Base-by-base conservation (phyloP, 2,113 vertebrate genomes). In the Panurus biarmicus region DNA sequence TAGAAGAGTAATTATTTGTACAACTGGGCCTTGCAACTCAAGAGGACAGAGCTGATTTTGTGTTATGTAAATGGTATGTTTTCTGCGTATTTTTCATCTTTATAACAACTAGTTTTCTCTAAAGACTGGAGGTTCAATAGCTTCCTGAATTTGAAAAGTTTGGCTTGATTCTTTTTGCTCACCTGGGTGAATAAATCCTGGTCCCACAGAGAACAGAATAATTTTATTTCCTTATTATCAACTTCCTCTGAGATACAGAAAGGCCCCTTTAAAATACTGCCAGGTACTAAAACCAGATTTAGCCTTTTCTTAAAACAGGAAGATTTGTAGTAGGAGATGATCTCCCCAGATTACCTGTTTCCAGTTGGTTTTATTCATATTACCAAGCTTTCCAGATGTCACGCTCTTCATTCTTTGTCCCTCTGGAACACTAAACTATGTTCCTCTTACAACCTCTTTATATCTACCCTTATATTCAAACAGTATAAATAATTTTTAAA, bases 321-420 rank as follows among this genome's bases (percentile, higher is more conserved):
- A 89, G 88, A 85, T 87, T 90, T 94, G 75, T 84, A 85, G 96
- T 94, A 97, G 66, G 50, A 96, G 94, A 91, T 82, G 84, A 95
- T 65, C 70, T 85, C 82, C 84, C 45, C n/a, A 76, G n/a, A n/a
- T 97, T 95, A 94, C 72, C 95, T 97, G 94, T 96, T 97, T 97
- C 92, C 94, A 97, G 93, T 87, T 92, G 77, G n/a, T 89, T 96
- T 96, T 95, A 89, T 50, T 94, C 72, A 81, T 65, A 91, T 82
- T 84, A 90, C 33, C 79, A 92, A 71, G 92, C 33, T 81, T 95
- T 95, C 95, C 96, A 97, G 97, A 97, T 97, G 94, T 93, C 51
- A 13, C 9, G 20, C 48, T 88, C 54, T 94, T 95, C 53, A 73
- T 44, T 51, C 79, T 54, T 91, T 70, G 26, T 95, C 87, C 83